Base-by-base conservation (phyloP, 2,797 vertebrate genomes). In the Syngnathus acus region DNA sequence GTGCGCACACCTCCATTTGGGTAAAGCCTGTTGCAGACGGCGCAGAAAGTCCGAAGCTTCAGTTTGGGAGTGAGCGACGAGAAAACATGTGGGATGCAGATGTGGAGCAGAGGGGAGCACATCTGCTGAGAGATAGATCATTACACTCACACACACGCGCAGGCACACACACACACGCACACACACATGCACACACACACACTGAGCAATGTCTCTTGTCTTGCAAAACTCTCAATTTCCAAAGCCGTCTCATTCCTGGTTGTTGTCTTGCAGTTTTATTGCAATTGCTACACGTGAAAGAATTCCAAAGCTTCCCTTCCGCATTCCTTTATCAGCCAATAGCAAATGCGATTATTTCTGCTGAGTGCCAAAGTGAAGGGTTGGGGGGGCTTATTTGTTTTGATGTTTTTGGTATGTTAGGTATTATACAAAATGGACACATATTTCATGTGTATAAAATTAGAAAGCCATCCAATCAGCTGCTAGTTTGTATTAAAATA, bases 21-120 rank as follows among this genome's bases (percentile, higher is more conserved):
- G n/a, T 51, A 21, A 70, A 66, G 68, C 72, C 69, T 74, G 67
- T 77, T 73, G 76, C 75, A 57, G 55, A 82, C 68, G 74, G 78
- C 13, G 54, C 54, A 16, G 9, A 37, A 32, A 3, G 48, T 50
- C n/a, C 21, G 50, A 9, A 51, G 50, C 9, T 51, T 51, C 19
- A 51, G 54, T 32, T 55, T 55, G 32, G 14, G 26, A 57, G 54
- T 57, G 11, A 26, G 21, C 61, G 61, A 78, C 60, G 43, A 84
- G 78, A 80, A 84, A 87, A 90, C 89, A 91, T 90, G 86, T 90
- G 89, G 85, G 74, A 82, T 79, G 81, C 90, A 92, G 89, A 89
- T 91, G 90, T 86, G 86, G 75, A 82, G 70, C 65, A 60, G 53
- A 76, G 76, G 75, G 64, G 72, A 78, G 76, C 71, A 78, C 85